phyloP scores from a whole-genome alignment of 2,113 vertebrate species.

The Oreotragus oreotragus region DNA sequence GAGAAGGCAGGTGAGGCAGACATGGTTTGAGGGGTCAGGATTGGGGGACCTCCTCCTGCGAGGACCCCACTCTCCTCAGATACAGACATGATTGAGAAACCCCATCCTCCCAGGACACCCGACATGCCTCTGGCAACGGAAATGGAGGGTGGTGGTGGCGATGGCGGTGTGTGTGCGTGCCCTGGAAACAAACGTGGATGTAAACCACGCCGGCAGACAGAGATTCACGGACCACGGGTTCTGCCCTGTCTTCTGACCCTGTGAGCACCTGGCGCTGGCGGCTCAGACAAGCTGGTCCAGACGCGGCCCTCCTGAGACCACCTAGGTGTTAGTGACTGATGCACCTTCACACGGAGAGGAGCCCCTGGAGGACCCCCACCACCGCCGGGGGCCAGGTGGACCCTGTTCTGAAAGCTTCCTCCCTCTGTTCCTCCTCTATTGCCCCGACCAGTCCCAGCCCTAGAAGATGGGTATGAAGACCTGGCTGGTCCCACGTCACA shows the following conservation, averaged over 20 bases:
- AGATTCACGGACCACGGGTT: background rate
- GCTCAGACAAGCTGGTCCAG: background rate
- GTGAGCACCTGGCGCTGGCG: fast-evolving
- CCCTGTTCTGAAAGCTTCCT: background rate
- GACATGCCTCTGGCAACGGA: background rate
- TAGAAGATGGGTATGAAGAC: background rate
- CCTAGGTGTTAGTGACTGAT: background rate
- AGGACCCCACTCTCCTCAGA: background rate
- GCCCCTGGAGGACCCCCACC: background rate
- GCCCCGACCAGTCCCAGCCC: background rate
- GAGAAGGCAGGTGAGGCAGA: background rate
- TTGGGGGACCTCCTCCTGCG: background rate
- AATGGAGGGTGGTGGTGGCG: background rate
- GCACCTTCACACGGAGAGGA: background rate
- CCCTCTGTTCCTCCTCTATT: background rate
- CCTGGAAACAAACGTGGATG: background rate
- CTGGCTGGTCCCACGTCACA: background rate
- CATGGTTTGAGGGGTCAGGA: background rate
- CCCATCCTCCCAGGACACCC: background rate
- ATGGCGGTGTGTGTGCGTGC: background rate
- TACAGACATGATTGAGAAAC: background rate
- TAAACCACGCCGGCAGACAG: background rate
- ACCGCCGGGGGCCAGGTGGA: fast-evolving
- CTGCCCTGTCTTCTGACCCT: background rate
- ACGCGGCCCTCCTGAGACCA: background rate